Base-by-base conservation (phyloP, 2,888 invertebrate genomes). In the Zygothrica quintamaculata region DNA sequence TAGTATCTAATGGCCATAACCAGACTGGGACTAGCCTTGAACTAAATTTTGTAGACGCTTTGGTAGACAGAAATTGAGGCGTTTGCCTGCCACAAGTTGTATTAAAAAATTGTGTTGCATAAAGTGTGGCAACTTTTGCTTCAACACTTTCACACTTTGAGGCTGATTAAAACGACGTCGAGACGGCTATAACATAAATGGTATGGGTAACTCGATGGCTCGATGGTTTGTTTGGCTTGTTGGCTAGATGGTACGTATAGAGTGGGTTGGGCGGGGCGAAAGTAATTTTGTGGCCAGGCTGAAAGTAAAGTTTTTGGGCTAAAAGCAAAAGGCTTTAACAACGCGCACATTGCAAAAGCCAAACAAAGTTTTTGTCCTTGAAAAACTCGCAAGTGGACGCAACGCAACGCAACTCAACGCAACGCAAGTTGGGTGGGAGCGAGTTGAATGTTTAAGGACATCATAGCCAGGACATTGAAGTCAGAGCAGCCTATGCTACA, bases 321-420 rank as follows among this genome's bases (percentile, higher is more conserved):
- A 74, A 79, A 84, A 77, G 81, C 70, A 65, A 81, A 80, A 85
- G 80, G 74, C 84, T 80, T 80, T 79, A 80, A 80, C 80, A 56
- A 55, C 51, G 74, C 57, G 61, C 56, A 33, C 64, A 48, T 64
- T 53, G 65, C 73, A 75, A 74, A 75, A 74, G 73, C 76, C 74
- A 74, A 74, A 74, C 76, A 74, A 75, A 74, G 71, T 74, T 75
- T 75, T 71, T 75, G 72, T 85, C 80, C 80, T 80, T 80, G 86
- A 80, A 85, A 82, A 78, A 74, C 57, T 77, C 25, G 46, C 29
- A 39, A 43, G 50, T 48, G 40, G 39, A 29, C 47, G 29, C 29
- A 11, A 18, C 12, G 9, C 13, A n/a, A 8, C n/a, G n/a, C n/a
- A n/a, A n/a, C n/a, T n/a, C n/a, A n/a, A n/a, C n/a, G n/a, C n/a